Base-by-base conservation (phyloP, 2,113 vertebrate genomes). In the Ceratotherium simum region DNA sequence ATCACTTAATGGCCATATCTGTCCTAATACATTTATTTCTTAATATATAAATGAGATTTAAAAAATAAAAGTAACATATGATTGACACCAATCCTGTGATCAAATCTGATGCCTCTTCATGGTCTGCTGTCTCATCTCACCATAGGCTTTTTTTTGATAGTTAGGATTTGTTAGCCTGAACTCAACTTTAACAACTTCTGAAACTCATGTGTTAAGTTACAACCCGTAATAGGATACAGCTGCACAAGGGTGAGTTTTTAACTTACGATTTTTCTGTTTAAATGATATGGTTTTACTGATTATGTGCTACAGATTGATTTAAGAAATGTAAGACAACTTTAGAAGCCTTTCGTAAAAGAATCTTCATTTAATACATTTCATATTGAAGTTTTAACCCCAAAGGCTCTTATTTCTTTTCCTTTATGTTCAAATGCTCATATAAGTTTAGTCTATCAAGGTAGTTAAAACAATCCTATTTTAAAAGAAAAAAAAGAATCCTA, bases 251-350 rank as follows among this genome's bases (percentile, higher is more conserved):
- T 98, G 98, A 87, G 94, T 93, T 97, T 98, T 96, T 98, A 97
- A 98, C 95, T 97, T 98, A 98, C 78, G 97, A 98, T 98, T 98
- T 98, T 98, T 98, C 97, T 98, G 98, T 98, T 98, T 98, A 98
- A 98, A 98, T 98, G 97, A 98, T 98, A 98, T 20, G 95, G 96
- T 98, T 98, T 98, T 98, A 98, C 98, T 98, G 98, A 98, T 98
- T 98, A 98, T 96, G 98, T 99, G 98, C 98, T 98, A 97, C 95
- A 98, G 98, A 98, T 98, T 98, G 98, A 98, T 98, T 98, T 98
- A 98, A 99, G 98, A 98, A 98, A 98, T 97, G 96, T 97, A 98
- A 98, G 98, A 97, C 98, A 98, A 98, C 98, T 98, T 98, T 98
- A 98, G 98, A 98, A 98, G 97, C 73, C 95, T 98, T 98, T 98